Evolutionary conservation across 2,888 invertebrate genomes (phyloP), one percentile per base, ranked within the genome.

Genomic region (Epinotia brunnichana): DNA sequence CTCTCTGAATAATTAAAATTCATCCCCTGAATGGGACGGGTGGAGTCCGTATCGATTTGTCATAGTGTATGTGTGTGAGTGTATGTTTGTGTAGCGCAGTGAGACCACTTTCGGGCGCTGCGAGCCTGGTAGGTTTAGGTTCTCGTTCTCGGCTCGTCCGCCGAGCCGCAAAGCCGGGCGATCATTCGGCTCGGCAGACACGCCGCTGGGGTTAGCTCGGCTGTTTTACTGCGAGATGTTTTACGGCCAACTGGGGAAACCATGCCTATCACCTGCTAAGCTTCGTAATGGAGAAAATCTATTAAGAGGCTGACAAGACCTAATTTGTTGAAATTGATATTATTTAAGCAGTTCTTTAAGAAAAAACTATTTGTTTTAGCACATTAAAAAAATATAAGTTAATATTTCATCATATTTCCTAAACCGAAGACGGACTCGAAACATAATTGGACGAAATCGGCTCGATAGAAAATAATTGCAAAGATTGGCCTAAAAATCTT

Each of bases 1-100:
- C 89, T 90, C 88, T 91, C 90, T 91, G 92, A 92, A 93, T 92
- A 91, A 93, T 93, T 93, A 92, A 92, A 92, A 92, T 91, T 90
- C 90, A 92, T 91, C 91, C 91, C 92, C 88, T 86, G 85, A 83
- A 83, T 82, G 86, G 84, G 82, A 79, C 79, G 81, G 80, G 81
- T 87, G 88, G 88, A 83, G 83, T 84, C 84, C 82, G 85, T 88
- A 91, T 91, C 88, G 90, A 91, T 91, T 89, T 83, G 39, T 74
- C 75, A 70, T 74, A 77, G 77, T 76, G 77, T 78, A 77, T 80
- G 81, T 83, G 82, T 82, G 80, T 82, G 80, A 78, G 78, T 81
- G 83, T n/a, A n/a, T 83, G 83, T 80, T 78, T 76, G 80, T 84
- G 81, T 76, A 83, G 82, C 80, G 80, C 77, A 78, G 80, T 78